Conservation (phyloP, 2,797 vertebrate genomes). For the Myotis myotis region DNA sequence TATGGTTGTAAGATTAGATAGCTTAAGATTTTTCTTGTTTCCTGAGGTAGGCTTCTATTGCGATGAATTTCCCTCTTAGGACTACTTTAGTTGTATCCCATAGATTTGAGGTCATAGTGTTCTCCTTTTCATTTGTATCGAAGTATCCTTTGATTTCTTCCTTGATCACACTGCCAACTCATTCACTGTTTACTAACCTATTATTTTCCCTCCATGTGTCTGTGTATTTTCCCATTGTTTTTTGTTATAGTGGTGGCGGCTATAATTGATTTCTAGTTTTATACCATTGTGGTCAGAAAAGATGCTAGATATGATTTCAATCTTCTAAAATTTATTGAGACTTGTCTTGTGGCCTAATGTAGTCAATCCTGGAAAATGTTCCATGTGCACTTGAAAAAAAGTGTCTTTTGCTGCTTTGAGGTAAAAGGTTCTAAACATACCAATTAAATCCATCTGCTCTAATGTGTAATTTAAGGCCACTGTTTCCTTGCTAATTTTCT, state of each 20-base stretch:
- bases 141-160: neutral
- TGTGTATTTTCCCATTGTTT: neutral
- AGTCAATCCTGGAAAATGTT: neutral
- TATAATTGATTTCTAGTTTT: neutral
- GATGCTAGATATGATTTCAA: neutral
- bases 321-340: neutral
- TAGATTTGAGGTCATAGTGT: neutral
- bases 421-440: neutral
- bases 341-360: neutral
- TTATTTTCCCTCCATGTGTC: neutral
- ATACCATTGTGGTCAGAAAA: neutral
- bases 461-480: neutral
- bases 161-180: neutral
- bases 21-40: neutral
- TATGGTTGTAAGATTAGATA: neutral
- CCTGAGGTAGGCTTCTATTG: no score
- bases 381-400: neutral
- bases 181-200: neutral
- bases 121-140: neutral
- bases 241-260: neutral
- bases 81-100: neutral
- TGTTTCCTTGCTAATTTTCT: neutral
- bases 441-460: neutral
- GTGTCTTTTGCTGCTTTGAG: neutral
- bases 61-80: no score